These are phyloP conservation scores for Dynastes hyllus DNA, from an alignment of 2,888 invertebrate species.

Conservation along the genomic window DNA sequence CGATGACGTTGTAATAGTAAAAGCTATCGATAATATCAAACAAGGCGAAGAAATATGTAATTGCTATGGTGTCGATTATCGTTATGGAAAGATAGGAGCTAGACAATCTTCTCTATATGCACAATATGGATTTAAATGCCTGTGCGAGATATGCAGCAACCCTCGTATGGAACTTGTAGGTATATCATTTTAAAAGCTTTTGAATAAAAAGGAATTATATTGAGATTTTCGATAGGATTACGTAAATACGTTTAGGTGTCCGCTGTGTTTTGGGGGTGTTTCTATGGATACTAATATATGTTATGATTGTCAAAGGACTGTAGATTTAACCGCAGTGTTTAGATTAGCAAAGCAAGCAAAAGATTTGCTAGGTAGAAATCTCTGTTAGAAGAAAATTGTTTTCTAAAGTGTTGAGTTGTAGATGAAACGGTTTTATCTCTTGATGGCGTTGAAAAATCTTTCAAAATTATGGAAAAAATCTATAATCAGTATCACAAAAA, in stretches of 20 bases:
- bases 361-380: conserved; percentile 19
- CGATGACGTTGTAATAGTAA: conserved; percentile 81
- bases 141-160: conserved; percentile 80
- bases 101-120: conserved; percentile 78
- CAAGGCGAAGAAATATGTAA: conserved; percentile 85
- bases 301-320: conserved; percentile 67
- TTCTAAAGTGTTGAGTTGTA: conserved; percentile 29
- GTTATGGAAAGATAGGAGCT: conserved; percentile 75
- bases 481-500: conserved; percentile 74
- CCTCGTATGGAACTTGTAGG: conserved; percentile 66
- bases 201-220: too few species aligned
- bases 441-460: conserved; percentile 69
- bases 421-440: conserved; percentile 67
- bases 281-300: conserved; percentile 69
- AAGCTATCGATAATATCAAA: conserved; percentile 78
- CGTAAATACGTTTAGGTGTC: conserved; percentile 21
- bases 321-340: conserved; percentile 51
- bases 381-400: too few species aligned
- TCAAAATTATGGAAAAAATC: conserved; percentile 69
- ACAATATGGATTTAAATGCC: conserved; percentile 87
- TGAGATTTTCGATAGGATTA: conserved; percentile 10
- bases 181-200: not conserved
- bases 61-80: conserved; percentile 88
- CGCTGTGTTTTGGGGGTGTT: conserved; percentile 21
- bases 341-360: conserved; percentile 35